phyloP scores from a whole-genome alignment of 2,113 vertebrate species.

The Hemiscyllium ocellatum region DNA sequence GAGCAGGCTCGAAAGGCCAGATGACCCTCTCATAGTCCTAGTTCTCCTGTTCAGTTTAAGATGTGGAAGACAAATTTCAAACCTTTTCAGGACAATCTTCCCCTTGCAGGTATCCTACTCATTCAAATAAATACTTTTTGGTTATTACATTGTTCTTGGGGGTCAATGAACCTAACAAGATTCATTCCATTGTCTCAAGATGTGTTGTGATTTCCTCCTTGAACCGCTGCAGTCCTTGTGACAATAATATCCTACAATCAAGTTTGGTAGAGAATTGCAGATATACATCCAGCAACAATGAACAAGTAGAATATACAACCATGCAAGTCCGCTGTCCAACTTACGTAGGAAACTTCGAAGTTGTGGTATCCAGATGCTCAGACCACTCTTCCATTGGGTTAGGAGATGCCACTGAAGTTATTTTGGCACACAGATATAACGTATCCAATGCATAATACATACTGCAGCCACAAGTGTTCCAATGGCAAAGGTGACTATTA shows the following conservation, averaged over 20 bases:
- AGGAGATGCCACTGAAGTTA: background rate
- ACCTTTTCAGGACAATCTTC: background rate
- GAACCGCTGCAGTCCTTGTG: too few species aligned
- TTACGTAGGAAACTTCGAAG: background rate
- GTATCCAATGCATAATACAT: background rate
- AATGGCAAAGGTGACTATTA: background rate
- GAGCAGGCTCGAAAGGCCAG: too few species aligned
- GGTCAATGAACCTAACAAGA: background rate
- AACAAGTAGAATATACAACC: background rate
- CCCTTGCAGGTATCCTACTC: background rate
- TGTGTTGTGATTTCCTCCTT: background rate
- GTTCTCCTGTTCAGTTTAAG: too few species aligned
- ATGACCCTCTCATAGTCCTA: too few species aligned
- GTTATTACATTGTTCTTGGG: background rate
- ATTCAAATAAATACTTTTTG: background rate
- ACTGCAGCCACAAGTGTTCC: background rate
- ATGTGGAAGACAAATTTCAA: background rate
- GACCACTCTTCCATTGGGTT: background rate
- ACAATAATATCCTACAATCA: background rate
- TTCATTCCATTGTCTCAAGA: background rate
- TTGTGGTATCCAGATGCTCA: background rate
- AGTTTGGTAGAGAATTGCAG: background rate
- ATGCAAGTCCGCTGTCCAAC: background rate
- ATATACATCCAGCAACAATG: background rate
- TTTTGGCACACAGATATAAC: background rate